Conservation (phyloP, 1,140 invertebrate genomes). For the Nixonia krombeini region DNA sequence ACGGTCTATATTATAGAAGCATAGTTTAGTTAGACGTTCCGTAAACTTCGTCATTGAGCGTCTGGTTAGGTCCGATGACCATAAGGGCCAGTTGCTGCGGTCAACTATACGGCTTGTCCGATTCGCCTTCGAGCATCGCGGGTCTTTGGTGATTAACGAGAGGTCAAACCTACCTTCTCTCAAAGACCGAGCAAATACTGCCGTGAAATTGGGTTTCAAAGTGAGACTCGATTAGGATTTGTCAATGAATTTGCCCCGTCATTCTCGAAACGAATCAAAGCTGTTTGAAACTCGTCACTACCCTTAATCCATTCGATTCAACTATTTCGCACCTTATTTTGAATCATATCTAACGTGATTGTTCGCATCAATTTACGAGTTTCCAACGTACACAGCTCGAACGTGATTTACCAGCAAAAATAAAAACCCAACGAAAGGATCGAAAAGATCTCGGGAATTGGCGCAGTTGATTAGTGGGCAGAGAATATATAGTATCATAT, state of each 20-base stretch:
- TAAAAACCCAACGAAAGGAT: too few species aligned
- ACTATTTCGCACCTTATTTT: too few species aligned
- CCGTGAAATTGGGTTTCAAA: constrained; percentile 57
- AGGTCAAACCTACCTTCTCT: constrained; percentile 62
- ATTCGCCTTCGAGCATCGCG: constrained; percentile 57
- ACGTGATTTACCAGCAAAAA: too few species aligned
- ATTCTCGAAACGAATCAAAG: not conserved
- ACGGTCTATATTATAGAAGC: constrained; percentile 41
- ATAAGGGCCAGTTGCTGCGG: constrained; percentile 62
- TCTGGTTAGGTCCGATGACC: constrained; percentile 44
- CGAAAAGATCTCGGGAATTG: constrained; percentile 2
- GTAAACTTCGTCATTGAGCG: constrained; percentile 41
- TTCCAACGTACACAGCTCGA: too few species aligned
- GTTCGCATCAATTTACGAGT: too few species aligned
- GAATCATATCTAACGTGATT: too few species aligned
- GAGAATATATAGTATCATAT: constrained; percentile 57
- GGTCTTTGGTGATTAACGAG: constrained; percentile 71
- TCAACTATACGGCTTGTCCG: constrained; percentile 67
- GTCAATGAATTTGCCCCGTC: constrained; percentile 31
- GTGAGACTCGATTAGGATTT: constrained; percentile 64
- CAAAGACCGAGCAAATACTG: constrained; percentile 60
- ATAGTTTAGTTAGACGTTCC: constrained; percentile 41
- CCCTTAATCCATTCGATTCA: not conserved
- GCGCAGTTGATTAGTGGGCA: constrained; percentile 57
- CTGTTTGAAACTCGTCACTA: not conserved